Base-by-base conservation (phyloP, 2,113 vertebrate genomes). In the Toxotes chatareus region DNA sequence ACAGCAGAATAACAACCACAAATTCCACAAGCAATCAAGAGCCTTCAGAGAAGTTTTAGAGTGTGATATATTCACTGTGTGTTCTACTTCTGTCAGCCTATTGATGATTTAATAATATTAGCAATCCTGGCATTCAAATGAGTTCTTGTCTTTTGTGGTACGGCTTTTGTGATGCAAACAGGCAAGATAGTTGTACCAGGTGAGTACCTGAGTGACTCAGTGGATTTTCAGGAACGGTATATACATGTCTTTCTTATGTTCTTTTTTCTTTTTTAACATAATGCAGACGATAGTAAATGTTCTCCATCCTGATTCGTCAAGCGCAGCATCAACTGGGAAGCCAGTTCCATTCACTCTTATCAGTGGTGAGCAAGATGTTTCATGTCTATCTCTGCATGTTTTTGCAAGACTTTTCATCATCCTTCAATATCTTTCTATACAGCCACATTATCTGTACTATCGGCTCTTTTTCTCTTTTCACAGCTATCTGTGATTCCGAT, bases 321-420 rank as follows among this genome's bases (percentile, higher is more conserved):
- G 34, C 32, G 36, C 9, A 47, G 49, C 19, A 34, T 63, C n/a
- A 31, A 47, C 56, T 51, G 55, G 40, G 32, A 74, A 27, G 17
- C 59, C n/a, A 49, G 40, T 21, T 67, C 42, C 16, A 66, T 83
- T 73, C 59, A 31, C 59, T 46, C 78, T 86, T 64, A 74, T 83
- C 67, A 66, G 42, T 19, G 36, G 2, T 53, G 66, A 59, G 32
- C 34, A 60, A 44, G 14, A 44, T 49, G 36, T 72, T 67, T 86
- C 16, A 31, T 60, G 47, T 62, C 55, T 49, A 69, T 83, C 51
- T 19, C 63, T 23, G 19, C 46, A 85, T 79, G 60, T 84, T 72
- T 70, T 17, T 14, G 36, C 62, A 40, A 51, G 63, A 67, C 59
- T 59, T 53, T 21, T 21, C 60, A 27, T 21, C 32, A 42, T 69